Conservation (phyloP, 2,797 vertebrate species). For the Sternotherus odoratus region DNA sequence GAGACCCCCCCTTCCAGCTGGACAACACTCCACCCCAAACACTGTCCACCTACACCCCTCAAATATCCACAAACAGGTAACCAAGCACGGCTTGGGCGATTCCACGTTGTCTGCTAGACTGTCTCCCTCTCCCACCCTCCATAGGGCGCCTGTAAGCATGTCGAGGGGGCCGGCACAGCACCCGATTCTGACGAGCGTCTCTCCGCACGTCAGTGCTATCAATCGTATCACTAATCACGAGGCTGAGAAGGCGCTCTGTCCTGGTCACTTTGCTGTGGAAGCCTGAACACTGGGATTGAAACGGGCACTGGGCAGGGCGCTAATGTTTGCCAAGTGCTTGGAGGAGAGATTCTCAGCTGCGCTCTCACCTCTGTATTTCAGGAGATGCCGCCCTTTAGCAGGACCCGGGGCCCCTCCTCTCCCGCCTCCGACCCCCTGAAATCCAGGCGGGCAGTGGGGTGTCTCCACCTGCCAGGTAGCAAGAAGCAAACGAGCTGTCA, state of each 20-base stretch:
- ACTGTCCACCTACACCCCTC: background rate
- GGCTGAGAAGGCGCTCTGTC: too few species aligned
- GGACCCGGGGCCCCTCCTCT: background rate
- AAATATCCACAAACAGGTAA: background rate
- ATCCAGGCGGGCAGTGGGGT: background rate
- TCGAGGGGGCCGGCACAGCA: background rate
- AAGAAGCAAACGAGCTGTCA: background rate
- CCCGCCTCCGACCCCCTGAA: accelerated
- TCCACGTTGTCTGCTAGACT: constrained; percentile 2
- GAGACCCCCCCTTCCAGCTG: too few species aligned
- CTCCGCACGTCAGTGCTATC: too few species aligned
- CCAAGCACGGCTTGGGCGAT: background rate
- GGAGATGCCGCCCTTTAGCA: too few species aligned
- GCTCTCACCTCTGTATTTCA: too few species aligned
- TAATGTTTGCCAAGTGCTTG: too few species aligned
- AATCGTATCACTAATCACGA: too few species aligned
- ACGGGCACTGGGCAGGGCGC: too few species aligned
- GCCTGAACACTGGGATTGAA: too few species aligned
- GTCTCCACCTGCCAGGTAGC: background rate
- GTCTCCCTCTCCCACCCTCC: background rate
- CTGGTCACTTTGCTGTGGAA: too few species aligned
- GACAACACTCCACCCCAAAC: background rate
- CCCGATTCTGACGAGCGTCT: too few species aligned
- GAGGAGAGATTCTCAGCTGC: too few species aligned
- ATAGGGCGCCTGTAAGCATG: accelerated